Percentiles rank a stretch among this genome's conserved stretches.
Evolutionary conservation across 2,888 invertebrate species (phyloP).

Genomic region (Acanthococcus lagerstroemiae): DNA sequence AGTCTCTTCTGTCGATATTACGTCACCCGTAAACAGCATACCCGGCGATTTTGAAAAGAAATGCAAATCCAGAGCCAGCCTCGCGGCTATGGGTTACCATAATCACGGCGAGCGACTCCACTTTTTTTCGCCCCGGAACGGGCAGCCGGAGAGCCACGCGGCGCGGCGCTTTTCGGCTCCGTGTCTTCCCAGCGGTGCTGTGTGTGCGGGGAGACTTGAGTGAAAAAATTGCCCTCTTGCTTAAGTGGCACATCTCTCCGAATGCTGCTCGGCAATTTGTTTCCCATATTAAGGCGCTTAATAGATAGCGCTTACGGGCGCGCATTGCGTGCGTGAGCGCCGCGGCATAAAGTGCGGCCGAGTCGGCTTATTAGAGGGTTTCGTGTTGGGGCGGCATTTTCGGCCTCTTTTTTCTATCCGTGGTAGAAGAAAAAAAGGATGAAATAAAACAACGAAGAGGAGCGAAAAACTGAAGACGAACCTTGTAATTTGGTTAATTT

Average conservation of each 20-base stretch:
- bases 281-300: neutral
- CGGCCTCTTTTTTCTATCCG: constrained; percentile 8
- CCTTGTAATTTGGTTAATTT: constrained; percentile 25
- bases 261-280: neutral
- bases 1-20: no score
- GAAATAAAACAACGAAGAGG: neutral
- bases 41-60: no score
- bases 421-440: neutral
- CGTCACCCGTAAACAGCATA: no score
- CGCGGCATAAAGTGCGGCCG: constrained; percentile 15
- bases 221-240: neutral
- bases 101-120: no score
- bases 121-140: no score
- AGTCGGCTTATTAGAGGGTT: constrained; percentile 23
- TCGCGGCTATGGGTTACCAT: no score
- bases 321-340: constrained; percentile 14
- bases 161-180: neutral
- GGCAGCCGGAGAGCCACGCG: no score
- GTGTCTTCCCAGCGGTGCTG: no score
- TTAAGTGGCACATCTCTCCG: neutral
- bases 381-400: constrained; percentile 23
- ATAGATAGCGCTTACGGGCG: constrained; percentile 21
- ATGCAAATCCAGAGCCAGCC: no score
- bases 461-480: neutral
- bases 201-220: neutral